A percentile compares a stretch with the other conserved stretches of the same genome.
These are phyloP conservation scores for Sminthurinus aureus DNA, from an alignment of 2,888 invertebrate species.

Conservation along the genomic window DNA sequence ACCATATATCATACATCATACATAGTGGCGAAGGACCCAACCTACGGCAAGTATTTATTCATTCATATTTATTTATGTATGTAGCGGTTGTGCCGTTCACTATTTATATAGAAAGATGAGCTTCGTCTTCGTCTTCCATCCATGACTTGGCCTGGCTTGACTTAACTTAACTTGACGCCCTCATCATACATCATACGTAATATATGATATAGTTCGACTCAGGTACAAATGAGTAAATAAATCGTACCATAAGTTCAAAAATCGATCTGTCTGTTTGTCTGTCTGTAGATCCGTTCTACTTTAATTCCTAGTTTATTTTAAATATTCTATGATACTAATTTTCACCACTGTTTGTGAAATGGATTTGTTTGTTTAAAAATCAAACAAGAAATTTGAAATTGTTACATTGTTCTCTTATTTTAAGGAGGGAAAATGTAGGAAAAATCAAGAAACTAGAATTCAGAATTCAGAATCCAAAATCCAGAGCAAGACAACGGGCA, in stretches of 20 bases:
- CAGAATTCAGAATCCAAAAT: no score
- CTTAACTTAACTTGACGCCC: conserved; percentile 5
- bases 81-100: not conserved
- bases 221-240: not conserved
- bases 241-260: not conserved
- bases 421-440: no score
- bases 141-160: not conserved
- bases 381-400: no score
- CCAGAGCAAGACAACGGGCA: no score
- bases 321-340: no score
- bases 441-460: no score
- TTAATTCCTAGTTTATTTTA: no score
- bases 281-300: no score
- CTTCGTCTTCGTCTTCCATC: conserved; percentile 26
- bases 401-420: no score
- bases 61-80: not conserved
- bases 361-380: no score
- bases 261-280: not conserved
- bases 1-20: not conserved
- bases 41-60: not conserved
- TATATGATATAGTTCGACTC: not conserved
- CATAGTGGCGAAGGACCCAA: no score
- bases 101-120: conserved; percentile 12
- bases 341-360: no score
- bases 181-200: not conserved